Conservation (phyloP, 2,113 vertebrate species). For the Gopherus evgoodei region DNA sequence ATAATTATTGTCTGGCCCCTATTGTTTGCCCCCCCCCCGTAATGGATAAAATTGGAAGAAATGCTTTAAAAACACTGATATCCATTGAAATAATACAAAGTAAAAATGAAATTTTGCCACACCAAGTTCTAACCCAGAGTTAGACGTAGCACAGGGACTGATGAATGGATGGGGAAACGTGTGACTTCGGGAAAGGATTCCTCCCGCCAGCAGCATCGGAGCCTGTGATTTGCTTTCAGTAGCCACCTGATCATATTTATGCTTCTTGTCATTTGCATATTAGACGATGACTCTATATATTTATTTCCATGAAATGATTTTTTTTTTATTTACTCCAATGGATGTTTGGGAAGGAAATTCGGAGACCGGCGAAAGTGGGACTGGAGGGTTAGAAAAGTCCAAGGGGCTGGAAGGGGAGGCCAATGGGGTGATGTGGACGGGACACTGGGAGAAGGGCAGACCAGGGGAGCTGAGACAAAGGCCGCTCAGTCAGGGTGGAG, state of each 20-base stretch:
- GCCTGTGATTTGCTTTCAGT: fast-evolving
- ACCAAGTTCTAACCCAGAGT: not conserved
- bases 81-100: not conserved
- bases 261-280: not conserved
- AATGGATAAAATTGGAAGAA: too few species aligned
- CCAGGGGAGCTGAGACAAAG: fast-evolving
- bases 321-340: not conserved
- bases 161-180: not conserved
- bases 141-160: not conserved
- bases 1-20: too few species aligned
- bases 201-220: not conserved
- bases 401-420: too few species aligned
- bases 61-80: too few species aligned
- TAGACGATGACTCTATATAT: fast-evolving
- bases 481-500: not conserved
- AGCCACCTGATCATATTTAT: not conserved
- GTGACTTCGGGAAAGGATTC: not conserved
- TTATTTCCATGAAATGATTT: not conserved
- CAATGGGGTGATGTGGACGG: too few species aligned
- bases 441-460: fast-evolving
- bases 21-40: too few species aligned
- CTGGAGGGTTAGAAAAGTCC: not conserved
- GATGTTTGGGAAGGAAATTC: fast-evolving
- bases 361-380: not conserved
- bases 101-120: too few species aligned